phyloP scores from a whole-genome alignment of 2,797 vertebrate species.

The Lacerta agilis region DNA sequence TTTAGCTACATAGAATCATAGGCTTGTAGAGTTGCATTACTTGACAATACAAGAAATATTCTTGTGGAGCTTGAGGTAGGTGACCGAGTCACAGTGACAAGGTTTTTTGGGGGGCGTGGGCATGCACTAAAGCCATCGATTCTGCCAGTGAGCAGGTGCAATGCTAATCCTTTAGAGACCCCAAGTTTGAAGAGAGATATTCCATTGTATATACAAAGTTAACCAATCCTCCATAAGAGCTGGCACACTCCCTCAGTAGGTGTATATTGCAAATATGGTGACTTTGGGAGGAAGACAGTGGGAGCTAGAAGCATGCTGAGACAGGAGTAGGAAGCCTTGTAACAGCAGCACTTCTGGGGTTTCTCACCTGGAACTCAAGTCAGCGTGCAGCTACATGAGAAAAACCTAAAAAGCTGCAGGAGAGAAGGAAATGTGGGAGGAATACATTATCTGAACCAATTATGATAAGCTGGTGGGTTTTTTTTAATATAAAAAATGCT shows the following conservation, averaged over 20 bases:
- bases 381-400: neutral
- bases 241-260: too few species aligned
- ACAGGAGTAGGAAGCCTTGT: too few species aligned
- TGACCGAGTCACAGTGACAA: too few species aligned
- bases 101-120: fast-evolving
- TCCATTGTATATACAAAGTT: neutral
- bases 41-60: neutral
- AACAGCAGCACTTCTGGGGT: neutral
- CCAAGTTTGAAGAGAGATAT: neutral
- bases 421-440: neutral
- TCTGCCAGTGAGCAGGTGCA: too few species aligned
- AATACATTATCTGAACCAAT: neutral
- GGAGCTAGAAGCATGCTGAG: slow-evolving; percentile 13
- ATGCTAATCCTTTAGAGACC: neutral
- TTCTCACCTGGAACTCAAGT: neutral
- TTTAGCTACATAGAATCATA: neutral
- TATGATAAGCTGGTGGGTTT: neutral
- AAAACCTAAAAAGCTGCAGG: neutral
- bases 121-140: neutral
- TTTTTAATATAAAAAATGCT: slow-evolving; percentile 30
- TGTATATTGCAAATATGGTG: neutral
- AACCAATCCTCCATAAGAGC: neutral
- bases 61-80: neutral
- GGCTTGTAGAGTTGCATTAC: too few species aligned
- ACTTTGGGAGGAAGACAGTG: neutral